phyloP scores from a whole-genome alignment of 30 jellyfish, hydroid and myxozoan species.

The Turritopsis rubra region DNA sequence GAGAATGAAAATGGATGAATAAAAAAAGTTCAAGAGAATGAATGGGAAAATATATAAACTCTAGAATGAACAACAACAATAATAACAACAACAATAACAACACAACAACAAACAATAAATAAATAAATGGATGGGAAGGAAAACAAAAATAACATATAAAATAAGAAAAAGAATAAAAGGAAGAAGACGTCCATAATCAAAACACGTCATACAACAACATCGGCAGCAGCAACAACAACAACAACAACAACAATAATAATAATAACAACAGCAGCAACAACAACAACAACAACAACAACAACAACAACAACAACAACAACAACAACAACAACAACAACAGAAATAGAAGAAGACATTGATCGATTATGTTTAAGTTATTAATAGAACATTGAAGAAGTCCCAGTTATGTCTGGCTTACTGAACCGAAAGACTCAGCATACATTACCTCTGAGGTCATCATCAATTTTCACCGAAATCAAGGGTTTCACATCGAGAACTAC shows the following conservation, averaged over 20 bases:
- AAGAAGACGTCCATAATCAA: too few relatives aligned
- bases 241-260: not conserved
- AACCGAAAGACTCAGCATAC: slow-evolving; percentile 58
- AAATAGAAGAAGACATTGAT: not conserved
- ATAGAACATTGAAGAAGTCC: slow-evolving; percentile 11
- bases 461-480: slow-evolving; percentile 73
- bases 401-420: slow-evolving; percentile 80
- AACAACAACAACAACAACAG: not conserved
- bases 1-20: not conserved
- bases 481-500: slow-evolving; percentile 97
- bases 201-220: too few relatives aligned
- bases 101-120: not conserved
- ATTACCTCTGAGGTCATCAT: slow-evolving; percentile 76
- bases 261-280: not conserved
- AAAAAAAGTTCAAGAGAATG: not conserved
- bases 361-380: not conserved
- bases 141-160: too few relatives aligned
- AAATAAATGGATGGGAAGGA: too few relatives aligned
- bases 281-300: too few relatives aligned
- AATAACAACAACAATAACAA: not conserved
- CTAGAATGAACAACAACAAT: not conserved
- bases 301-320: not conserved
- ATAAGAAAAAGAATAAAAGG: too few relatives aligned
- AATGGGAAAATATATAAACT: not conserved
- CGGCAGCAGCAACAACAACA: too few relatives aligned